Evolutionary conservation across 2,797 vertebrate species (phyloP).

Genomic region (Pitangus sulphuratus): DNA sequence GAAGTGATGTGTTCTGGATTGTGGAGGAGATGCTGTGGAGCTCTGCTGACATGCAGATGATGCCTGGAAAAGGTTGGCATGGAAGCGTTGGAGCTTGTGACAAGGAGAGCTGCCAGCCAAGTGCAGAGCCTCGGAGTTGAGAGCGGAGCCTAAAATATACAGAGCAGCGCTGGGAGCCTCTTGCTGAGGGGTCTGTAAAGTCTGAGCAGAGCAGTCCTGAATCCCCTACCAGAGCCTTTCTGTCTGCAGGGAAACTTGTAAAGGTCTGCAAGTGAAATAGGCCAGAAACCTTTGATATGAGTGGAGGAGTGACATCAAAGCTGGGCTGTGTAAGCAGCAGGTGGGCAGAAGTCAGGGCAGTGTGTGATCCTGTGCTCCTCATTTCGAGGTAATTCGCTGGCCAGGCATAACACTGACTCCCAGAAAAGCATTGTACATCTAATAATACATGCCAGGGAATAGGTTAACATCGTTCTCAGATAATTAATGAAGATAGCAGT

Average conservation of each 20-base stretch:
- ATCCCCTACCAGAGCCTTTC: background rate
- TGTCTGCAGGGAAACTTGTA: background rate
- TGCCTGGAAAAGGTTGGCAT: conserved; percentile 35
- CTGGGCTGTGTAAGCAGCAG: background rate
- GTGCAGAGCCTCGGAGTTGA: background rate
- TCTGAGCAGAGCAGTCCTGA: background rate
- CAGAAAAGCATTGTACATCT: background rate
- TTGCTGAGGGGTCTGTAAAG: background rate
- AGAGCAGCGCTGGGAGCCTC: background rate
- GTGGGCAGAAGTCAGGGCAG: background rate
- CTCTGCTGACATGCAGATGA: conserved; percentile 14
- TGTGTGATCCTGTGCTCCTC: background rate
- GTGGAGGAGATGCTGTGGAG: background rate
- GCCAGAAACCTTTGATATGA: rapidly evolving
- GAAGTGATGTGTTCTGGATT: conserved; percentile 26
- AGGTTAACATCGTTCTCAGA: background rate
- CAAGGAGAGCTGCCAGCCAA: background rate
- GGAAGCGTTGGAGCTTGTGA: conserved; percentile 1
- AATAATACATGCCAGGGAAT: background rate
- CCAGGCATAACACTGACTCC: background rate
- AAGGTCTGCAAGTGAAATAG: background rate
- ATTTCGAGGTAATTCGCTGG: background rate
- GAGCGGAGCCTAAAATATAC: background rate
- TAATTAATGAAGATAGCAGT: conserved; percentile 10
- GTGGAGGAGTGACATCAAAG: background rate